phyloP scores from a whole-genome alignment of 2,888 invertebrate genomes.

The Syrista parreyssii region DNA sequence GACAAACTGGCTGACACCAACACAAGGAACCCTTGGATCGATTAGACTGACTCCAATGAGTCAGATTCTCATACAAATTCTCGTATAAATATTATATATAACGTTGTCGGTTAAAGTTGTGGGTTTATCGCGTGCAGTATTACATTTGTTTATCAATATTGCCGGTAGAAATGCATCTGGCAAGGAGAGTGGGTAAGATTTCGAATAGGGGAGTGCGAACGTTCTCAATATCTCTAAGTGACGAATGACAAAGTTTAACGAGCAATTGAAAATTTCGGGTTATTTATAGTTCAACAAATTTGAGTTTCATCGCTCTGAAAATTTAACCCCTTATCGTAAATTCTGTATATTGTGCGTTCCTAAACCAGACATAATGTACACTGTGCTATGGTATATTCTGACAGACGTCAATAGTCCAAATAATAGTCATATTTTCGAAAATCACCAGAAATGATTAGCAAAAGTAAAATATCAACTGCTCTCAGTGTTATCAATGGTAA shows the following conservation, averaged over 20 bases:
- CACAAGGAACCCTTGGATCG: not conserved
- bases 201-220: not conserved
- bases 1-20: slow-evolving; percentile 3
- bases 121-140: not conserved
- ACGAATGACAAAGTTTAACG: not conserved
- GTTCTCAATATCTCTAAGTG: not conserved
- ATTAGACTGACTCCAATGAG: not conserved
- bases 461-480: not conserved
- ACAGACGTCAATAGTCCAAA: not conserved
- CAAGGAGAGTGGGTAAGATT: not conserved
- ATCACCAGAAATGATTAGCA: not conserved
- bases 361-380: not conserved
- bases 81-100: not conserved
- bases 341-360: too few relatives aligned
- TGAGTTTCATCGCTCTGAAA: not conserved
- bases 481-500: not conserved
- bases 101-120: not conserved
- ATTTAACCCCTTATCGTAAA: not conserved
- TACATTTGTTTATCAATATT: not conserved
- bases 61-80: not conserved
- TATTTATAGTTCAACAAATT: not conserved
- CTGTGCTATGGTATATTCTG: not conserved
- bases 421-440: not conserved
- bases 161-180: not conserved
- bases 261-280: not conserved